phyloP scores from a whole-genome alignment of 2,888 invertebrate genomes.

The Drosophila birchii region DNA sequence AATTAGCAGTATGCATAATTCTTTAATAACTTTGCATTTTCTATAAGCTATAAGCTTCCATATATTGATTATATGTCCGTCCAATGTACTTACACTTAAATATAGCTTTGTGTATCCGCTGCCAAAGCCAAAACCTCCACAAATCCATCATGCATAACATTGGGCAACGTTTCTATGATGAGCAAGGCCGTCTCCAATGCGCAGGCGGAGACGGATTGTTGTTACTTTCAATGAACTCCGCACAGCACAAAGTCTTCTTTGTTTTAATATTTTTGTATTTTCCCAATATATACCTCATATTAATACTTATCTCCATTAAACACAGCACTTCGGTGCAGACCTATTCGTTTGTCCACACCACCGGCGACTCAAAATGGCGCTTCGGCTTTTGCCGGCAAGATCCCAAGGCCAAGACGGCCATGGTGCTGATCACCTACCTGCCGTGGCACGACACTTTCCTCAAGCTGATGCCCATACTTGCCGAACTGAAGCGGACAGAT shows the following conservation, averaged over 20 bases:
- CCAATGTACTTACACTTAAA: background rate
- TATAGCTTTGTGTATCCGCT: slow-evolving; percentile 3
- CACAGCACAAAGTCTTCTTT: slow-evolving; percentile 1
- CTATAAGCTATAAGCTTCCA: background rate
- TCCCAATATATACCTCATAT: background rate
- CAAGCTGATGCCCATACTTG: slow-evolving; percentile 81
- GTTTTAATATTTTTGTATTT: background rate
- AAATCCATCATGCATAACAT: slow-evolving; percentile 22
- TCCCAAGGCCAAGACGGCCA: slow-evolving; percentile 93
- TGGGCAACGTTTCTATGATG: slow-evolving; percentile 20
- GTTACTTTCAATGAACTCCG: slow-evolving; percentile 5
- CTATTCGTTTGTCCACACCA: slow-evolving; percentile 98
- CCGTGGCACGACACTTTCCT: slow-evolving; percentile 99
- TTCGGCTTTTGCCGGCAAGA: slow-evolving; percentile 99
- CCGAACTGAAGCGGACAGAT: slow-evolving; percentile 81
- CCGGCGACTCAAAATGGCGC: slow-evolving; percentile 97
- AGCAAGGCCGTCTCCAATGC: slow-evolving; percentile 7
- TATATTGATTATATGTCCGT: background rate
- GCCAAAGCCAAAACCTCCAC: slow-evolving; percentile 2
- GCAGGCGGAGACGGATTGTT: background rate
- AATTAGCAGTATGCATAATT: background rate
- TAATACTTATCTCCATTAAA: slow-evolving; percentile 23
- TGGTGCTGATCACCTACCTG: slow-evolving; percentile 93
- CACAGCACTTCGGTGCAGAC: slow-evolving; percentile 93
- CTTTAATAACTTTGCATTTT: background rate